Evolutionary conservation across 2,113 vertebrate genomes (phyloP).

Genomic region (Podocnemis expansa): DNA sequence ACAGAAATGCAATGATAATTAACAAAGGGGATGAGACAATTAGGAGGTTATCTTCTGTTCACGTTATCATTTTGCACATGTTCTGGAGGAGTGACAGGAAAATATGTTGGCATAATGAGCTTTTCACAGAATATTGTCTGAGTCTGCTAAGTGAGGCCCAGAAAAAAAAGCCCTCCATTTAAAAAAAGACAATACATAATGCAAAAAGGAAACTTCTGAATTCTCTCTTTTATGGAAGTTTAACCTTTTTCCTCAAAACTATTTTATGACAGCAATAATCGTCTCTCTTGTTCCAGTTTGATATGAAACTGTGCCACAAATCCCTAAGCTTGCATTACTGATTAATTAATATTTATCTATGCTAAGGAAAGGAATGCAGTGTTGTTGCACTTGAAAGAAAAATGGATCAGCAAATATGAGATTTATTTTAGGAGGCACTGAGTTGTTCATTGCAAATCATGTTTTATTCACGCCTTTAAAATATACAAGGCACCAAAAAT

Average conservation of each 20-base stretch:
- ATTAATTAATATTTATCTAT: neutral
- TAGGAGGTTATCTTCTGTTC: neutral
- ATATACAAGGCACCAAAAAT: neutral
- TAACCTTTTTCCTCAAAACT: neutral
- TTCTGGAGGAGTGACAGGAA: neutral
- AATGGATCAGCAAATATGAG: neutral
- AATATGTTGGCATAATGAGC: neutral
- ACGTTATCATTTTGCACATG: no score
- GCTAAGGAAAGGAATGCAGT: neutral
- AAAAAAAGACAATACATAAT: no score
- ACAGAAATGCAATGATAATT: neutral
- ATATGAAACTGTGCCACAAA: neutral
- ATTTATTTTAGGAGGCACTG: neutral
- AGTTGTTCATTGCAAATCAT: neutral
- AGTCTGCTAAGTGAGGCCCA: neutral
- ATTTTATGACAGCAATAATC: neutral
- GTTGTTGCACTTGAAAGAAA: neutral
- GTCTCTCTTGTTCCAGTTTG: neutral
- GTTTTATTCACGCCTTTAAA: neutral
- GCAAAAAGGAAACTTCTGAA: neutral
- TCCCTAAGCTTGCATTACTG: neutral
- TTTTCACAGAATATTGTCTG: neutral
- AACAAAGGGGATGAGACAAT: neutral
- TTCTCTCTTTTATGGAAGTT: neutral
- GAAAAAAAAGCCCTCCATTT: neutral